Evolutionary conservation across 1,140 invertebrate species (phyloP).

Genomic region (Apocrypta bakeri): DNA sequence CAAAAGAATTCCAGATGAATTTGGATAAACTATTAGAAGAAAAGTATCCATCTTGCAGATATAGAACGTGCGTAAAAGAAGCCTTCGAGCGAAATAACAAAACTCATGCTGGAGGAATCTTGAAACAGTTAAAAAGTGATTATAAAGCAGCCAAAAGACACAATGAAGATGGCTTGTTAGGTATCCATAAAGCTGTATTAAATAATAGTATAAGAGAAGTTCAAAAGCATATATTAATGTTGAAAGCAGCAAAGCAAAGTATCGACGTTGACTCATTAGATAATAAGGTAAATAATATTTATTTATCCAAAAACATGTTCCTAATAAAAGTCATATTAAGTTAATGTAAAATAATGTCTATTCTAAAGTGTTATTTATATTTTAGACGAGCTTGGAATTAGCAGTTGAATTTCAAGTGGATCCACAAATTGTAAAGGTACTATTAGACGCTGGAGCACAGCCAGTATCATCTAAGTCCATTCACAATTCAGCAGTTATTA

Average conservation of each 20-base stretch:
- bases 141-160: slow-evolving; percentile 48
- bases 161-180: slow-evolving; percentile 60
- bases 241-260: slow-evolving; percentile 53
- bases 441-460: slow-evolving; percentile 60
- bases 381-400: slow-evolving; percentile 63
- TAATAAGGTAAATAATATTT: slow-evolving; percentile 53
- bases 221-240: slow-evolving; percentile 57
- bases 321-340: slow-evolving; percentile 1
- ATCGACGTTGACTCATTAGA: slow-evolving; percentile 56
- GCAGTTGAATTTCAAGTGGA: slow-evolving; percentile 55
- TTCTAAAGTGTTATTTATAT: slow-evolving; percentile 20
- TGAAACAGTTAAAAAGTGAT: slow-evolving; percentile 55
- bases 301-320: background rate
- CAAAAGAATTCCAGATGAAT: slow-evolving; percentile 43
- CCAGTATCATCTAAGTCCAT: slow-evolving; percentile 48
- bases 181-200: slow-evolving; percentile 63
- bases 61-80: slow-evolving; percentile 25
- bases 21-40: slow-evolving; percentile 49
- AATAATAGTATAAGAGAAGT: slow-evolving; percentile 52
- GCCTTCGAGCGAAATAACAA: slow-evolving; percentile 35
- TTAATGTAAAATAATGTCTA: background rate
- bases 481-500: slow-evolving; percentile 61
- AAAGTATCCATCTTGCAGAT: slow-evolving; percentile 11
- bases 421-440: slow-evolving; percentile 54
- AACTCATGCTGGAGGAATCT: slow-evolving; percentile 41